Evolutionary conservation across 2,113 vertebrate genomes (phyloP).

Genomic region (Lasiurus borealis): DNA sequence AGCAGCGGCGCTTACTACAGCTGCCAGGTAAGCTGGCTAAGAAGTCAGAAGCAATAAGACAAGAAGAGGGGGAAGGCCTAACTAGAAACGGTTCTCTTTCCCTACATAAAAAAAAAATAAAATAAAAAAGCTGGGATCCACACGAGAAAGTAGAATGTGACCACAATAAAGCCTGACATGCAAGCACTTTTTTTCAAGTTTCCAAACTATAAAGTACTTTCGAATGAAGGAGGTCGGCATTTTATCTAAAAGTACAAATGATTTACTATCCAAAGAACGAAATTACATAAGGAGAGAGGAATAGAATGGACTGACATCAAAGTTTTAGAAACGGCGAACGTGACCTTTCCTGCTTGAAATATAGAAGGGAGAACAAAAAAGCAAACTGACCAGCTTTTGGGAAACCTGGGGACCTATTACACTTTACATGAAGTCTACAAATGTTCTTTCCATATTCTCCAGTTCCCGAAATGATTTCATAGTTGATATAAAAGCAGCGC

Average conservation of each 20-base stretch:
- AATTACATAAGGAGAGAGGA: neutral
- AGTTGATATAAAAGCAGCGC: slow-evolving; percentile 17
- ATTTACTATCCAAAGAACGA: slow-evolving; percentile 56
- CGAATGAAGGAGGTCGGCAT: slow-evolving; percentile 31
- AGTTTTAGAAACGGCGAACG: neutral
- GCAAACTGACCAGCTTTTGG: neutral
- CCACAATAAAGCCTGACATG: slow-evolving; percentile 33
- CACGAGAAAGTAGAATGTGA: slow-evolving; percentile 30
- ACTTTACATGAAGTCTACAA: slow-evolving; percentile 38
- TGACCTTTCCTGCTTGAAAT: slow-evolving; percentile 56
- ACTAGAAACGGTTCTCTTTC: slow-evolving; percentile 32
- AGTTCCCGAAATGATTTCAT: neutral
- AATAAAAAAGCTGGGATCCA: slow-evolving; percentile 2
- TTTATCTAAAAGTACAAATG: slow-evolving; percentile 61
- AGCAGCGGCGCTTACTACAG: slow-evolving; percentile 61
- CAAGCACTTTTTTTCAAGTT: neutral
- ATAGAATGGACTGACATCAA: neutral
- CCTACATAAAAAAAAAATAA: neutral
- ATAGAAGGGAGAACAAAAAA: slow-evolving; percentile 28
- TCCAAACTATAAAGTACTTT: slow-evolving; percentile 39
- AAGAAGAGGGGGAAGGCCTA: neutral
- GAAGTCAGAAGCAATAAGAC: slow-evolving; percentile 74
- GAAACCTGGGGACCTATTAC: neutral
- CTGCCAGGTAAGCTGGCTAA: slow-evolving; percentile 76
- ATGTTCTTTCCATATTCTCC: slow-evolving; percentile 35